Evolutionary conservation across 2,888 invertebrate genomes (phyloP), one percentile per base, ranked within the genome.

Genomic region (Apamea epomidion): DNA sequence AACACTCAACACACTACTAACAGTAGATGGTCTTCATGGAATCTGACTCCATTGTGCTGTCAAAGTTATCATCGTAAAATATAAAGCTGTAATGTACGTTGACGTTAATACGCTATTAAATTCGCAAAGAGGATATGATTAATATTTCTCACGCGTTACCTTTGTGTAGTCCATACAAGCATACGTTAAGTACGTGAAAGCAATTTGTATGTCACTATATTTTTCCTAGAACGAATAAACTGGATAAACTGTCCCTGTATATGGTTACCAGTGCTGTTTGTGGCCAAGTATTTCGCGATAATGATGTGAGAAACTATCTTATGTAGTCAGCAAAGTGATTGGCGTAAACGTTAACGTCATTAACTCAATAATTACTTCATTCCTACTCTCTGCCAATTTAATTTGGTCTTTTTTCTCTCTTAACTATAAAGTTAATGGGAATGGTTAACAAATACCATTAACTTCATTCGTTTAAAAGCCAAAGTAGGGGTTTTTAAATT

Each of bases 121-220:
- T 90, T 89, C 85, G 91, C 90, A 89, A 91, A 89, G 84, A 91
- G 92, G 91, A 91, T 92, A 83, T 90, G 88, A 92, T 95, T 94
- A 94, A 91, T 93, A 95, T 93, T 94, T 93, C 92, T 91, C 90
- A 90, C 93, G 92, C 93, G 94, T 89, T 85, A 86, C 78, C 70
- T 74, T 74, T 67, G 81, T 37, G 48, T 85, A 83, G 71, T 86
- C 86, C 88, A 86, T 90, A 86, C 83, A 88, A 86, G 87, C 74
- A 70, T 76, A 82, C 42, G 51, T 48, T 77, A 37, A 67, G 87
- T 88, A 89, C 93, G 92, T 93, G 93, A 93, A 91, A 92, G 91
- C 91, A 93, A 93, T 94, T 93, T 91, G 88, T 92, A 91, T 90
- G 90, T 84, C 78, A 90, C 85, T 74, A 80, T 70, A 90, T 79